A percentile compares a stretch with the other conserved stretches of the same genome.
These are phyloP conservation scores for Carettochelys insculpta DNA, from an alignment of 2,113 vertebrate species.

Conservation along the genomic window DNA sequence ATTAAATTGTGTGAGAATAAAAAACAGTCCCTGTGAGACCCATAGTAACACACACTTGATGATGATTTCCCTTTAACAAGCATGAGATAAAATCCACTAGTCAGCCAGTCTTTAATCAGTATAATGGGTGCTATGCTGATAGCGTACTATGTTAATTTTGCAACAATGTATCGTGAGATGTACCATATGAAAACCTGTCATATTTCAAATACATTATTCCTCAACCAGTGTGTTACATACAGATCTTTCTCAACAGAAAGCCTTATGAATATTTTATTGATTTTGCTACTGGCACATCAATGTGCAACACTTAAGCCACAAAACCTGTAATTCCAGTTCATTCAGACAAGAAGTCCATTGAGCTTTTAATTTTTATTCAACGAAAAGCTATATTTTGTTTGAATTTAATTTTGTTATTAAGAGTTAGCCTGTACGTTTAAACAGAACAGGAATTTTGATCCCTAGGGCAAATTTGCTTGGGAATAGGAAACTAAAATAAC, in stretches of 20 bases:
- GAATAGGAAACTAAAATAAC: conserved; percentile 15
- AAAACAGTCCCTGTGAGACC: neutral
- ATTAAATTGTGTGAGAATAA: neutral
- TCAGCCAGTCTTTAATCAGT: neutral
- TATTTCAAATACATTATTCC: neutral
- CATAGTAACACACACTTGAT: neutral
- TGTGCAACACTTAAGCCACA: neutral
- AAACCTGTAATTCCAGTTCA: neutral
- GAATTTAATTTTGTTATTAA: neutral
- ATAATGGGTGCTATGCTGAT: neutral
- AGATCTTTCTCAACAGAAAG: neutral
- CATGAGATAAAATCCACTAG: neutral
- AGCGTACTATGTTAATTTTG: neutral
- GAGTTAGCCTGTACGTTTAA: neutral
- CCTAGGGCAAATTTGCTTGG: neutral
- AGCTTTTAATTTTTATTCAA: neutral
- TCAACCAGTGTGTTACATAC: neutral
- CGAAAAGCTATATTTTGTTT: conserved; percentile 24
- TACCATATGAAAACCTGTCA: neutral
- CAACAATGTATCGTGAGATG: neutral
- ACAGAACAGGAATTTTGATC: neutral
- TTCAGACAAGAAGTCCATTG: neutral
- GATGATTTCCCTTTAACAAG: neutral
- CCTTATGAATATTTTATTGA: neutral
- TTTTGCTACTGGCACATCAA: neutral